Base-by-base conservation (phyloP, 1,140 invertebrate genomes). In the Bombus superbus region DNA sequence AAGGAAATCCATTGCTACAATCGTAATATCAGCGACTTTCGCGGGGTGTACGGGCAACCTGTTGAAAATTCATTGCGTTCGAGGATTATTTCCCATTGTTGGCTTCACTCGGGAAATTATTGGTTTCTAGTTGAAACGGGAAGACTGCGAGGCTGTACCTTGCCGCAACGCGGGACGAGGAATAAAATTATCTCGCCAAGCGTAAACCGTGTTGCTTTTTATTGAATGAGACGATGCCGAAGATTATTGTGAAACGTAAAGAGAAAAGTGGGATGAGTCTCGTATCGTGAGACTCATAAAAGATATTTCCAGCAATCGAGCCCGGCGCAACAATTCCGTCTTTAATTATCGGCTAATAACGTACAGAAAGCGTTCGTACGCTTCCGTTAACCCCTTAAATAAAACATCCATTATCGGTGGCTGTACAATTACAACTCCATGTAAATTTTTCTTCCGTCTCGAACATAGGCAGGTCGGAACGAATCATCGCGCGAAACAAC, bases 401-500 rank as follows among this genome's bases (percentile, higher is more conserved):
- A 82, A 66, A 75, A 13, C 72, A 42, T 66, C 15, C 18, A 75
- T 82, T 75, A 82, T 40, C 72, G 59, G 25, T 59, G 25, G 25
- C 22, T 28, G 25, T 59, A 15, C 22, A 59, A 59, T 59, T 59
- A 59, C 57, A 28, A 73, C 42, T 42, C 1, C 53, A 73, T 8
- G 69, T 73, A 73, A 73, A 81, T 81, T 81, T 74, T 44, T 81
- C 38, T 59, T 15, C 28, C 38, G 4, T 18, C 38, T 32, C n/a
- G 9, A 28, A 32, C 10, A 10, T 35, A 11, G 38, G 11, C 25
- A 40, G 5, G 25, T 5, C 11, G 64, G 28, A 38, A 62, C 22
- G 22, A 83, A 83, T 78, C 77, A 83, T 83, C 64, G 64, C 57
- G 57, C 44, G 18, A 66, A 32, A 83, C 82, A 68, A 83, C 64